Conservation (phyloP, 2,113 vertebrate species). For the Pleuronectes platessa region DNA sequence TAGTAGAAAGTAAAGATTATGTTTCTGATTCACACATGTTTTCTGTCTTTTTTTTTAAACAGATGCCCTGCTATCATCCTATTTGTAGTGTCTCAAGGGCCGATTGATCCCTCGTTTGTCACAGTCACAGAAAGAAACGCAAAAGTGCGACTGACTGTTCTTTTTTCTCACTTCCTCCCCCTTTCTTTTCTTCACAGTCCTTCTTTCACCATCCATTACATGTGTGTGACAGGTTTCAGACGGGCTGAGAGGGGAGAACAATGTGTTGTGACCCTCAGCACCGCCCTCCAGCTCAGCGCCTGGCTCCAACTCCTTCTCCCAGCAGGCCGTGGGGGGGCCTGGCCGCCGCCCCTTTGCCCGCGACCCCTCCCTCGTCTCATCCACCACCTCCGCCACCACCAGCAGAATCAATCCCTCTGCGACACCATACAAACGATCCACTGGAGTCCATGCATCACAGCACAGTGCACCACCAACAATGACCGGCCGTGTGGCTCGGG, state of each 20-base stretch:
- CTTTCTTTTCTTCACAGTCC: conserved; percentile 52
- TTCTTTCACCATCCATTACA: conserved; percentile 80
- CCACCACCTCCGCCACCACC: conserved; percentile 25
- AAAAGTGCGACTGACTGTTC: conserved; percentile 65
- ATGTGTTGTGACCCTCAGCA: conserved; percentile 85
- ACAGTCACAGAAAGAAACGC: conserved; percentile 57
- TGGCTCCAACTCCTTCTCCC: conserved; percentile 82
- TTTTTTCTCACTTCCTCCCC: conserved; percentile 47
- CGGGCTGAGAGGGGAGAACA: conserved; percentile 76
- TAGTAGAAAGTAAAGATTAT: too few species aligned
- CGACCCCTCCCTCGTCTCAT: conserved; percentile 11
- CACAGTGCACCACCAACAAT: conserved; percentile 71
- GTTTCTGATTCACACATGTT: background rate
- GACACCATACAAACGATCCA: conserved; percentile 83
- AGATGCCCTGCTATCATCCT: conserved; percentile 41
- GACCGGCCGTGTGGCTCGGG: conserved; percentile 61
- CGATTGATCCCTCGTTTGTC: conserved; percentile 77
- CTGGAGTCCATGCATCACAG: conserved; percentile 78
- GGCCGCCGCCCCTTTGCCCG: conserved; percentile 46
- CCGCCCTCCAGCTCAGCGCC: conserved; percentile 79
- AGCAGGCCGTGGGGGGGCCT: conserved; percentile 81
- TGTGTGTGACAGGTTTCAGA: conserved; percentile 75
- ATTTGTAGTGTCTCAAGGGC: conserved; percentile 35
- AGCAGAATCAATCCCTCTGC: conserved; percentile 83
- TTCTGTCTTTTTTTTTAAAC: conserved; percentile 14